Conservation (phyloP, 2,888 invertebrate genomes). For the Neoitamus cyanurus region DNA sequence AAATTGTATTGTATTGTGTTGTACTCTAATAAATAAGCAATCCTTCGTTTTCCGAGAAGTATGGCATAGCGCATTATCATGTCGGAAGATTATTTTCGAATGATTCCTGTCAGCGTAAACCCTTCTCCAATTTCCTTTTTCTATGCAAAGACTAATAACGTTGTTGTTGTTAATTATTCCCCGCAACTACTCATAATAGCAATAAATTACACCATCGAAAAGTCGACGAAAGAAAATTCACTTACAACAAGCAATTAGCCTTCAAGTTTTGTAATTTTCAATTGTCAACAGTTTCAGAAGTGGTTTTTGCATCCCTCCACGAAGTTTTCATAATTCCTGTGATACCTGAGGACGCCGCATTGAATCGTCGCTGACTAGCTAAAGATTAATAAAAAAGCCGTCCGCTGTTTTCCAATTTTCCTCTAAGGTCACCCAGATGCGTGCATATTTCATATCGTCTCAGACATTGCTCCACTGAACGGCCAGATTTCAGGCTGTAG, state of each 20-base stretch:
- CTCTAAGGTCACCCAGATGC: not conserved
- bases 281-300: not conserved
- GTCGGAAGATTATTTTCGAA: no score
- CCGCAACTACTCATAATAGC: no score
- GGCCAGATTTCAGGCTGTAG: constrained; percentile 14
- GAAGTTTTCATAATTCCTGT: not conserved
- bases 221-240: not conserved
- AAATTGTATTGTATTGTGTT: no score
- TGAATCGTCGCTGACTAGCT: not conserved
- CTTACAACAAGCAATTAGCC: not conserved
- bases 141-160: no score
- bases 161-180: no score
- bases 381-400: not conserved
- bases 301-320: not conserved
- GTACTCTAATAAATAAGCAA: no score
- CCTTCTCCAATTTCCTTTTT: no score
- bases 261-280: not conserved
- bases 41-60: no score
- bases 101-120: no score
- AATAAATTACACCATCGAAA: not conserved
- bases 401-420: not conserved
- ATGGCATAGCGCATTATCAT: no score
- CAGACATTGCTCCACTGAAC: not conserved
- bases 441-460: not conserved
- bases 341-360: not conserved